phyloP scores from a whole-genome alignment of 1,140 invertebrate species.

The Drosophila orena region DNA sequence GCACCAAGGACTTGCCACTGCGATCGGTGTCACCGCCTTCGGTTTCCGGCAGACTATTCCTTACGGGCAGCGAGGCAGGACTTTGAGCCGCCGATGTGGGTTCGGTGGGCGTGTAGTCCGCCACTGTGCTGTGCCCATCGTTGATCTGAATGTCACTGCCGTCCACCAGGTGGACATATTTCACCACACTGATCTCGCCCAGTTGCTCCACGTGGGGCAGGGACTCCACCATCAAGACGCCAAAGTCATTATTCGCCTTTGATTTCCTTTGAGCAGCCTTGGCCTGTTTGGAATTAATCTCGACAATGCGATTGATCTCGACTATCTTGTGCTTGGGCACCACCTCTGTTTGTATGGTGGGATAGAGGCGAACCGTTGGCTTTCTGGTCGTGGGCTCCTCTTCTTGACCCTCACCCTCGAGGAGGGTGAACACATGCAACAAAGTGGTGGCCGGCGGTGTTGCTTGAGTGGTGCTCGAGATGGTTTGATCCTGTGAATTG shows the following conservation, averaged over 20 bases:
- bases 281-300: slow-evolving; percentile 87
- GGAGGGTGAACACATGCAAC: slow-evolving; percentile 86
- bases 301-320: slow-evolving; percentile 88
- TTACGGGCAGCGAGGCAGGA: slow-evolving; percentile 49
- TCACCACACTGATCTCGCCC: slow-evolving; percentile 88
- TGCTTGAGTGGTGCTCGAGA: slow-evolving; percentile 50
- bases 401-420: slow-evolving; percentile 68
- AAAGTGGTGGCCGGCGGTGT: slow-evolving; percentile 85
- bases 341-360: slow-evolving; percentile 23
- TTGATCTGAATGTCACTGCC: slow-evolving; percentile 80
- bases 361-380: slow-evolving; percentile 6
- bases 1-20: slow-evolving; percentile 70
- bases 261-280: slow-evolving; percentile 86
- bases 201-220: slow-evolving; percentile 87
- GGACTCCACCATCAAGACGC: slow-evolving; percentile 85
- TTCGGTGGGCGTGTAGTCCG: slow-evolving; percentile 80
- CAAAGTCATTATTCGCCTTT: slow-evolving; percentile 86
- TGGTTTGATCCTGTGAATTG: slow-evolving; percentile 60
- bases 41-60: slow-evolving; percentile 60
- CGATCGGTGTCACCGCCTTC: slow-evolving; percentile 40
- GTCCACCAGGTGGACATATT: slow-evolving; percentile 87
- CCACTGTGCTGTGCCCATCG: slow-evolving; percentile 79
- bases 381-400: slow-evolving; percentile 25
- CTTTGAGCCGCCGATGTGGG: slow-evolving; percentile 10
- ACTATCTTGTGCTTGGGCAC: slow-evolving; percentile 87